phyloP scores from a whole-genome alignment of 2,888 invertebrate species.

The Quadriops clusia region DNA sequence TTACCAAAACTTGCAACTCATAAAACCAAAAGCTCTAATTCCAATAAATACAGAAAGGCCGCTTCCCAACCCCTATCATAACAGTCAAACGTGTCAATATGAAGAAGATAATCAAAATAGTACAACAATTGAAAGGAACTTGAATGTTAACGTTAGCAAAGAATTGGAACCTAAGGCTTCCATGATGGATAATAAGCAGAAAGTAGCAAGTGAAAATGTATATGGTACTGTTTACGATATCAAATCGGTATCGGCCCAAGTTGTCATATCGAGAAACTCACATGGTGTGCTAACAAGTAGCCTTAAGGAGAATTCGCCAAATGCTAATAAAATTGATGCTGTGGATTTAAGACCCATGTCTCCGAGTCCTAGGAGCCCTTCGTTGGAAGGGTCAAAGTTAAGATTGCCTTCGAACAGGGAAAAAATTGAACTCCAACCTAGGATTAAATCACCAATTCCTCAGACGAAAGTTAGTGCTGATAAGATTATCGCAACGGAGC shows the following conservation, averaged over 20 bases:
- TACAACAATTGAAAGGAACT: conserved; percentile 19
- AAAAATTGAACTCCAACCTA: conserved; percentile 29
- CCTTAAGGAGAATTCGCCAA: too few relatives aligned
- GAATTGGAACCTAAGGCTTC: conserved; percentile 9
- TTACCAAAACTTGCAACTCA: conserved; percentile 27
- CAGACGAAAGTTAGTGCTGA: conserved; percentile 30
- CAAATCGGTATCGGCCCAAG: too few relatives aligned
- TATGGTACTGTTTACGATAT: conserved; percentile 32
- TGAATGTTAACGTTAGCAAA: conserved; percentile 14
- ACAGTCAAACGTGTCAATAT: conserved; percentile 15
- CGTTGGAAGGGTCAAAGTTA: conserved; percentile 30
- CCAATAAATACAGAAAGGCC: conserved; percentile 33
- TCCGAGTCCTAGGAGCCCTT: conserved; percentile 25
- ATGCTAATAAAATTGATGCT: too few relatives aligned
- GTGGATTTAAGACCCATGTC: too few relatives aligned
- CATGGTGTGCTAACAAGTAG: too few relatives aligned
- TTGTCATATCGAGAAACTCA: too few relatives aligned
- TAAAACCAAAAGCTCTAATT: conserved; percentile 34
- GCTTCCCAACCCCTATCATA: conserved; percentile 32
- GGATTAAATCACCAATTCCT: conserved; percentile 34
- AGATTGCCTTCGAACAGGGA: conserved; percentile 32
- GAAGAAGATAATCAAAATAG: conserved; percentile 8
- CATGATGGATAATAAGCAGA: conserved; percentile 6
- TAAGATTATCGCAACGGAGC: conserved; percentile 33
- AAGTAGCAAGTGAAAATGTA: conserved; percentile 20